These are phyloP conservation scores for Nestor notabilis DNA, from an alignment of 2,113 vertebrate genomes.

Conservation along the genomic window DNA sequence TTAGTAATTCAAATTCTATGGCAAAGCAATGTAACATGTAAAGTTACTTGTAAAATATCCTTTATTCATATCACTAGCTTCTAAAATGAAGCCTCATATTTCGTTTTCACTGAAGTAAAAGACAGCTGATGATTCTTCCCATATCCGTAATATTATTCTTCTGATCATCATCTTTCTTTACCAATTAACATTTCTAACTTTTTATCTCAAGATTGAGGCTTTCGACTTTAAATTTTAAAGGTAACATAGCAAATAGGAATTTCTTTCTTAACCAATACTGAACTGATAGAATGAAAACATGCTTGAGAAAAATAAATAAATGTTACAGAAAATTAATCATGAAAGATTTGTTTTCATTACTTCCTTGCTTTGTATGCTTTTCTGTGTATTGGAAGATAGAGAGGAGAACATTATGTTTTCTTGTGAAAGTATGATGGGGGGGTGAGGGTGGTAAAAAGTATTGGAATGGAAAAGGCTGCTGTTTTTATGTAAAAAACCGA, in stretches of 20 bases:
- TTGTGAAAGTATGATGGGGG: background rate
- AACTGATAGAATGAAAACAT: background rate
- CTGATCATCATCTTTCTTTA: background rate
- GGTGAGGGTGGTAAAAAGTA: background rate
- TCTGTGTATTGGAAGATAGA: background rate
- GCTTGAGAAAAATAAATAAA: background rate
- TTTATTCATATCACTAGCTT: background rate
- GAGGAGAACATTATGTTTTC: background rate
- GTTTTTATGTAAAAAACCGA: constrained; percentile 51
- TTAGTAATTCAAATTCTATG: background rate
- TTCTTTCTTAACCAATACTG: background rate
- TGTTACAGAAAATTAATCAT: background rate
- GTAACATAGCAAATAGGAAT: background rate
- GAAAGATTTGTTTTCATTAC: background rate
- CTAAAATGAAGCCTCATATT: background rate
- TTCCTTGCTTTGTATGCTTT: background rate
- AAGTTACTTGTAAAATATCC: background rate
- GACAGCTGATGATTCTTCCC: background rate
- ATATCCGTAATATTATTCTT: background rate
- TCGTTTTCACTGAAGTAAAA: background rate
- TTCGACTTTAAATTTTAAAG: background rate
- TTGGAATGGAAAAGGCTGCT: constrained; percentile 24
- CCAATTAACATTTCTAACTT: background rate
- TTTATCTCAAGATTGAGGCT: background rate
- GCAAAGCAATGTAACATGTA: background rate